Evolutionary conservation across 2,797 vertebrate species (phyloP).

Genomic region (Lophotriccus pileatus): DNA sequence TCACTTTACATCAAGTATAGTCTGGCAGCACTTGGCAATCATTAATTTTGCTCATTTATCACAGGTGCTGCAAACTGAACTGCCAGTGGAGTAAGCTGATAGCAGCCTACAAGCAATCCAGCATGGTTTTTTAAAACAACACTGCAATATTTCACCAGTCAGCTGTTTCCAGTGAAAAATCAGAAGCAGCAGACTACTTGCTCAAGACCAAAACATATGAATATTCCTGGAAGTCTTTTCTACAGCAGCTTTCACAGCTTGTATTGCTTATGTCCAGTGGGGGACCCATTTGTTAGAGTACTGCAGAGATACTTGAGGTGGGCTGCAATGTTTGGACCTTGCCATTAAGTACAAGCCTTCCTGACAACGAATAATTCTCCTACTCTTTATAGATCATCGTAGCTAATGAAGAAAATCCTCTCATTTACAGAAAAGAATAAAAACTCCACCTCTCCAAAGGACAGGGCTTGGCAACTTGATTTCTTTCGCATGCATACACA

Average conservation of each 20-base stretch:
- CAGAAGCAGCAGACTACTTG: background rate
- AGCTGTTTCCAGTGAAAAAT: background rate
- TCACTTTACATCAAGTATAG: background rate
- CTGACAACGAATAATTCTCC: background rate
- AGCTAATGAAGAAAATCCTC: background rate
- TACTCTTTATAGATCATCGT: background rate
- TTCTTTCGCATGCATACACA: background rate
- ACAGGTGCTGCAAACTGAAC: background rate
- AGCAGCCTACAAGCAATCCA: background rate
- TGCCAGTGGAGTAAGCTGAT: background rate
- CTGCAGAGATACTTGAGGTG: background rate
- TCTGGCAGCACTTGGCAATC: background rate
- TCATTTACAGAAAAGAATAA: background rate
- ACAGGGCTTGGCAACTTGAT: background rate
- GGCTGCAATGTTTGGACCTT: background rate
- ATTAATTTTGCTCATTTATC: conserved; percentile 6
- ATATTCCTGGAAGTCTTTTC: background rate
- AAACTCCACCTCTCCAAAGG: background rate
- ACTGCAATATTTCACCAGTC: background rate
- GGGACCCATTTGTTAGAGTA: background rate
- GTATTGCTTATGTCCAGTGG: background rate
- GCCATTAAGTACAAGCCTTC: background rate
- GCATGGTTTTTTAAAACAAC: background rate
- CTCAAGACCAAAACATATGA: background rate
- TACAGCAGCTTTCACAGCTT: background rate